phyloP scores from a whole-genome alignment of 1,140 invertebrate species.

The Diploscapter pachys region DNA sequence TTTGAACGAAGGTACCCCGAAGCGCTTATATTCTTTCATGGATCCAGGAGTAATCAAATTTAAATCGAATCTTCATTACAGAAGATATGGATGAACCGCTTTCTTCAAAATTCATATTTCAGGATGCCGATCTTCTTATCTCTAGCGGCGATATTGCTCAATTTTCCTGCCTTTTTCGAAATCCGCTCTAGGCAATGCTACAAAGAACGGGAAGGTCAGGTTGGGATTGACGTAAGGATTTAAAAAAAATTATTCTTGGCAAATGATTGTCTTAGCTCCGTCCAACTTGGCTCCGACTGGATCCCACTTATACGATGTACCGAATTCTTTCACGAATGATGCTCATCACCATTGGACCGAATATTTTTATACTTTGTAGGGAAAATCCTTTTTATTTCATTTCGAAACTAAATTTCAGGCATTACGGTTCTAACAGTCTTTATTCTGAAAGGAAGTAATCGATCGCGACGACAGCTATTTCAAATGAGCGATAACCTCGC shows the following conservation, averaged over 20 bases:
- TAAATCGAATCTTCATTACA: too few relatives aligned
- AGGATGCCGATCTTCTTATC: conserved; percentile 46
- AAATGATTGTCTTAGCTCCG: conserved; percentile 26
- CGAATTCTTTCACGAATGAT: conserved; percentile 46
- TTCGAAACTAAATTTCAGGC: conserved; percentile 20
- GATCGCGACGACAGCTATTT: conserved; percentile 44
- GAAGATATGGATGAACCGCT: too few relatives aligned
- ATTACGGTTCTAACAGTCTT: conserved; percentile 43
- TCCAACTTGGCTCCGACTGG: conserved; percentile 36
- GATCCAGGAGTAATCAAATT: too few relatives aligned
- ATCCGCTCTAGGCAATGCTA: conserved; percentile 32
- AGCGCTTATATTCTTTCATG: too few relatives aligned
- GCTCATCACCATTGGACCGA: conserved; percentile 45
- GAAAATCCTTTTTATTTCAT: not conserved
- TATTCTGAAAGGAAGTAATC: conserved; percentile 41
- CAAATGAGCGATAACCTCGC: conserved; percentile 48
- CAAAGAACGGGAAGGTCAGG: not conserved
- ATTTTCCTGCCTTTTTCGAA: conserved; percentile 50
- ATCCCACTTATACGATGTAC: conserved; percentile 42
- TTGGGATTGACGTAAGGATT: not conserved
- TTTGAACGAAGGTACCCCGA: too few relatives aligned
- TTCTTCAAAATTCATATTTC: conserved; percentile 12
- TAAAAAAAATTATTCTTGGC: too few relatives aligned
- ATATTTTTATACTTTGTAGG: conserved; percentile 44
- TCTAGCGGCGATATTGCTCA: conserved; percentile 40